phyloP scores from a whole-genome alignment of 2,113 vertebrate species.

The Anguilla rostrata region DNA sequence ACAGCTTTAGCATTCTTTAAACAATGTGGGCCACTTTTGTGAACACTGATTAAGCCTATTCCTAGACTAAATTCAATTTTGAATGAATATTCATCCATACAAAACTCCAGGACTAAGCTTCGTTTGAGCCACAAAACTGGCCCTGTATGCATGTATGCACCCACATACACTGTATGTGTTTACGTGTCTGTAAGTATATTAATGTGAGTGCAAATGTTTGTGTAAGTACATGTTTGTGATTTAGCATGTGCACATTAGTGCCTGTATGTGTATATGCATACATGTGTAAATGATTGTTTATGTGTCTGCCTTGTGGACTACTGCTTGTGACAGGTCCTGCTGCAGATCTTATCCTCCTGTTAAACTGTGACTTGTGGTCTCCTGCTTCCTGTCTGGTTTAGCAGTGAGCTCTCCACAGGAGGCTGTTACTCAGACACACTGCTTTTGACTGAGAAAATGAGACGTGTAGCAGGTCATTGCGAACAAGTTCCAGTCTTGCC shows the following conservation, averaged over 20 bases:
- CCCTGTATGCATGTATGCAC: neutral
- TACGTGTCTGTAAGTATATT: no score
- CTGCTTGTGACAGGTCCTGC: neutral
- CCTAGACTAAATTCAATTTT: no score
- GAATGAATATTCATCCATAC: no score
- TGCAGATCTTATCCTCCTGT: neutral
- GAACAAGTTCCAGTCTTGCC: neutral
- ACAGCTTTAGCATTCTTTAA: neutral
- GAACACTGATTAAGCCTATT: no score
- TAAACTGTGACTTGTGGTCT: neutral
- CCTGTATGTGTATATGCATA: neutral
- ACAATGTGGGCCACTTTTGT: neutral
- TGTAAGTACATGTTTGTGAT: neutral
- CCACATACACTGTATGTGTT: neutral
- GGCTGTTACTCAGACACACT: neutral
- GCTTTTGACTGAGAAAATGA: neutral
- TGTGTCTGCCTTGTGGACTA: neutral
- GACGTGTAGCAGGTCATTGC: neutral
- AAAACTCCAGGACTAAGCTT: no score
- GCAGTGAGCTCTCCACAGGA: neutral
- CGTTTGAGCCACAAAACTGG: no score
- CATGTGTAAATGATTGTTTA: neutral
- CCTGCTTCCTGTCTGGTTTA: neutral
- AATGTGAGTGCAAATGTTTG: neutral
- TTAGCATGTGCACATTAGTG: neutral